Base-by-base conservation (phyloP, 2,113 vertebrate species). In the Sporophila hypoxantha region DNA sequence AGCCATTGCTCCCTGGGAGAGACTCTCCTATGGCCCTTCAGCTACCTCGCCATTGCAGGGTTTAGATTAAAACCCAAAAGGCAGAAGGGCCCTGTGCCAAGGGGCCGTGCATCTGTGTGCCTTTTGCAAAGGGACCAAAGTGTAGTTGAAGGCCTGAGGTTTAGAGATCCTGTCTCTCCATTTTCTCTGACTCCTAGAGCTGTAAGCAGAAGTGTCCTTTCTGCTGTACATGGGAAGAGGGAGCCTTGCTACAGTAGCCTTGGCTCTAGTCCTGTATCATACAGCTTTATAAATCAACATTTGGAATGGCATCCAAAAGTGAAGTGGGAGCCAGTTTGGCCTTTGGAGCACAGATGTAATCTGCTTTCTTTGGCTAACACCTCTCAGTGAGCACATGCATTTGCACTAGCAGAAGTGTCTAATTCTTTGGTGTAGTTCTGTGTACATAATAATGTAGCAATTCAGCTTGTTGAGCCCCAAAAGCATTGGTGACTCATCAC, bases 311-410 rank as follows among this genome's bases (percentile, higher is more conserved):
- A 91, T 85, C 73, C 2, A 0, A 44, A 83, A 89, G 69, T 75
- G 59, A 85, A 49, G 41, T 1, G 32, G 69, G 66, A 91, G 76
- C 88, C 90, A 86, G 85, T 83, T 89, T 2, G 79, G 69, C 80
- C 90, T 86, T 91, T 46, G 77, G 66, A 91, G 83, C 61, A 32
- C 83, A 92, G 94, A 85, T 92, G 90, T 88, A 81, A 93, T 92
- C 82, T 67, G 76, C 73, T 89, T 70, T 75, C 66, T 89, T 93
- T 91, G 88, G 90, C 89, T 85, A 64, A 80, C 39, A 44, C 74
- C 87, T 89, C 68, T 21, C n/a, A 32, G 52, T 1, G 4, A 87
- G 82, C 65, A 25, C 68, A 23, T 80, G 32, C 36, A 17, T 90
- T 90, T 85, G 78, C 60, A 49, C 76, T 16, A 68, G 75, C 50